Evolutionary conservation across 2,113 vertebrate genomes (phyloP).

Genomic region (Tamias sibiricus): DNA sequence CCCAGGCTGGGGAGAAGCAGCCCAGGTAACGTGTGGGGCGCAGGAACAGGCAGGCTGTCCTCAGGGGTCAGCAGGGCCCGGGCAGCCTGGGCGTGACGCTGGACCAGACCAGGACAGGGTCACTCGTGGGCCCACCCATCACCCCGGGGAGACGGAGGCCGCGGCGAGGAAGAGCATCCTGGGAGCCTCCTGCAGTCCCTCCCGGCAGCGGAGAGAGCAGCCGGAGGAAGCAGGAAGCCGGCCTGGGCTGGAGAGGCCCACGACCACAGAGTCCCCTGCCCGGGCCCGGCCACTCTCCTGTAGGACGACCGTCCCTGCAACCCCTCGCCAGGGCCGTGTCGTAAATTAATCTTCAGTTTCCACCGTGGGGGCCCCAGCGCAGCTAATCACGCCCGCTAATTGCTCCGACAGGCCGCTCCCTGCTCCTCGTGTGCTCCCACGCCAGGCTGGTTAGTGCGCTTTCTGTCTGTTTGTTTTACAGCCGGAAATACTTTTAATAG

Average conservation of each 20-base stretch:
- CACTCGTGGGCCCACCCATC: not conserved
- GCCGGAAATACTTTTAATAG: slow-evolving; percentile 66
- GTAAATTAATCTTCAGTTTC: slow-evolving; percentile 76
- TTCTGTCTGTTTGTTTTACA: slow-evolving; percentile 77
- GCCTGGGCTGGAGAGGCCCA: not conserved
- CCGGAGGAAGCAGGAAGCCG: not conserved
- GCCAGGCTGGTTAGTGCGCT: slow-evolving; percentile 70
- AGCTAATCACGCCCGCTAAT: slow-evolving; percentile 71
- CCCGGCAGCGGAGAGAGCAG: not conserved
- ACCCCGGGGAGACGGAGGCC: not conserved
- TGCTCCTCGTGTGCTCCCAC: slow-evolving; percentile 76
- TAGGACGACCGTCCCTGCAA: not conserved
- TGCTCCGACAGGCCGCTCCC: slow-evolving; percentile 68
- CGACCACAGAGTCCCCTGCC: not conserved
- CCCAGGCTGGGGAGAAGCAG: no score
- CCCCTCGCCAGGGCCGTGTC: not conserved
- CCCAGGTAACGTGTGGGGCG: not conserved
- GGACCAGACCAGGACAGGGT: not conserved
- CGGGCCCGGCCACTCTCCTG: slow-evolving; percentile 38
- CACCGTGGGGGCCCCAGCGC: slow-evolving; percentile 40
- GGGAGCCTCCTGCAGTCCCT: not conserved
- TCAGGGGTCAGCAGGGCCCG: not conserved
- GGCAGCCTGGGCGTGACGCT: rapidly evolving
- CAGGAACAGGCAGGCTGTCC: not conserved
- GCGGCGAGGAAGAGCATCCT: rapidly evolving